These are phyloP conservation scores for Hylia prasina DNA, from an alignment of 2,113 vertebrate genomes.

Conservation along the genomic window DNA sequence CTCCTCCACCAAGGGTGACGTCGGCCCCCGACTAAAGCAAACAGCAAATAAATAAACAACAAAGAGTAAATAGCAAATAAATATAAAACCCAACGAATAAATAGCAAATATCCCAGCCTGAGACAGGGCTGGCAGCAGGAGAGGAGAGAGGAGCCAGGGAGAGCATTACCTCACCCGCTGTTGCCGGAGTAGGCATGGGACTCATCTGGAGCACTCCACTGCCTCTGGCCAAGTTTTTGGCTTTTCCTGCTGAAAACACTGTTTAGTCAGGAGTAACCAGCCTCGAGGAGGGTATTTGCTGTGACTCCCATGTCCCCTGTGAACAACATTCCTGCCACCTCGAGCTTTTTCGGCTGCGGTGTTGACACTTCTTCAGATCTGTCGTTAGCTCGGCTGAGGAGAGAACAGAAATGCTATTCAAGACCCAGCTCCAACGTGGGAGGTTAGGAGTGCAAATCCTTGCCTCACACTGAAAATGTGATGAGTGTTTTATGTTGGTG, in stretches of 20 bases:
- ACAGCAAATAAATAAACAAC: not conserved
- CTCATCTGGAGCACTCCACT: not conserved
- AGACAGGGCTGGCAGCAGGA: not conserved
- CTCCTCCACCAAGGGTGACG: accelerated
- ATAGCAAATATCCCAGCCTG: not conserved
- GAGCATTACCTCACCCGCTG: not conserved
- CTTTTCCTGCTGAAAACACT: not conserved
- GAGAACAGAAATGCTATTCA: slow-evolving; percentile 15
- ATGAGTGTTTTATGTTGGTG: not conserved
- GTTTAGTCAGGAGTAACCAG: not conserved
- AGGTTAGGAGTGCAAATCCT: not conserved
- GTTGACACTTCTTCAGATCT: not conserved
- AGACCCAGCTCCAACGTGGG: not conserved
- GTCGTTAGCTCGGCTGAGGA: not conserved
- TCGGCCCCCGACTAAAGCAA: not conserved
- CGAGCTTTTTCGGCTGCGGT: not conserved
- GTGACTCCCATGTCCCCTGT: not conserved
- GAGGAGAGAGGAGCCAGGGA: not conserved
- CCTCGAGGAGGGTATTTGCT: not conserved
- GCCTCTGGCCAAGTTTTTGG: not conserved
- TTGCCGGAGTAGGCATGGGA: not conserved
- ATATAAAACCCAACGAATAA: not conserved
- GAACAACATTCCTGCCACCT: not conserved
- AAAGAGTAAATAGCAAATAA: not conserved
- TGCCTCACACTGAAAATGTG: not conserved